A percentile compares a stretch with the other conserved stretches of the same genome.
These are phyloP conservation scores for Laticauda laticaudata DNA, from an alignment of 2,113 vertebrate genomes.

Conservation along the genomic window DNA sequence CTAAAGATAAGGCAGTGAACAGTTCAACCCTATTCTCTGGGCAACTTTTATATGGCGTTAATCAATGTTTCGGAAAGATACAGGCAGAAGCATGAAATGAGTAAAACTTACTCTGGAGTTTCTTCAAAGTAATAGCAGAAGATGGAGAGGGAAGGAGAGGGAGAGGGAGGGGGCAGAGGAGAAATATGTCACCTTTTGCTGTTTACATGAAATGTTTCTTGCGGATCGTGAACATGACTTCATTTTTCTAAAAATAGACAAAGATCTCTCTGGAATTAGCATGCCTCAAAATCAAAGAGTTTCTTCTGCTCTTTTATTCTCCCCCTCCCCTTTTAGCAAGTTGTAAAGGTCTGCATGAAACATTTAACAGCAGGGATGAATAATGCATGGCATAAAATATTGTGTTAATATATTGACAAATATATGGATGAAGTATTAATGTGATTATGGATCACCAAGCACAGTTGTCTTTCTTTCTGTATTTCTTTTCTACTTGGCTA, in stretches of 20 bases:
- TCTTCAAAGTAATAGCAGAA: slow-evolving; percentile 47
- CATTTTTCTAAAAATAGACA: slow-evolving; percentile 57
- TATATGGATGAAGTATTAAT: slow-evolving; percentile 75
- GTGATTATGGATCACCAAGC: slow-evolving; percentile 71
- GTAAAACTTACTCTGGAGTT: slow-evolving; percentile 38
- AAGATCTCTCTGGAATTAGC: slow-evolving; percentile 46
- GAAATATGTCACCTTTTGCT: slow-evolving; percentile 41
- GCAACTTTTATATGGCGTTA: slow-evolving; percentile 21
- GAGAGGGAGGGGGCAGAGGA: not conserved
- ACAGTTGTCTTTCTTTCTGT: slow-evolving; percentile 40
- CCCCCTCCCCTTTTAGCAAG: not conserved
- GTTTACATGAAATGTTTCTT: slow-evolving; percentile 39
- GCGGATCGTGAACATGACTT: slow-evolving; percentile 41
- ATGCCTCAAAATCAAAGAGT: slow-evolving; percentile 70
- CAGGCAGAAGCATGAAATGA: slow-evolving; percentile 50
- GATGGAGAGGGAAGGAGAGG: too few species aligned
- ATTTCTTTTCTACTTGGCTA: slow-evolving; percentile 37
- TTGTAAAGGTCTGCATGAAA: slow-evolving; percentile 69
- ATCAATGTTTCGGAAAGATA: slow-evolving; percentile 65
- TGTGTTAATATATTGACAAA: slow-evolving; percentile 78
- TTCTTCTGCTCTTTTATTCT: not conserved
- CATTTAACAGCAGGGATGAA: slow-evolving; percentile 72
- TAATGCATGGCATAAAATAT: slow-evolving; percentile 77
- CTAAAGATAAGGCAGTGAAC: not conserved
- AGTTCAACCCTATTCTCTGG: not conserved